These are phyloP conservation scores for Xestoiulus laeticollis DNA, from an alignment of 2,888 invertebrate genomes.

Conservation along the genomic window DNA sequence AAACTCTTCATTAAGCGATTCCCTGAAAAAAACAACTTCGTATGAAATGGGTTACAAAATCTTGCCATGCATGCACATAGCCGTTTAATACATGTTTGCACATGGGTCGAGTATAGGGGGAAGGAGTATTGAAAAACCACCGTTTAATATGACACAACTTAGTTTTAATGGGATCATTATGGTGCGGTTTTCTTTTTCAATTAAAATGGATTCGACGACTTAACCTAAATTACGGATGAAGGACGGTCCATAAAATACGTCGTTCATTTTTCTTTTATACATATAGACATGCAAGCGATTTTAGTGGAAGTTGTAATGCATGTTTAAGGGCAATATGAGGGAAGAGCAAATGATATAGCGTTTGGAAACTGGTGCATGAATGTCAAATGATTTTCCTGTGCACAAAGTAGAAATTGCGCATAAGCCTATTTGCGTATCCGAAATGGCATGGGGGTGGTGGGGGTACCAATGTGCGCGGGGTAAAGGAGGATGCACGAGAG, in stretches of 20 bases:
- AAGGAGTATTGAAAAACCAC: not conserved
- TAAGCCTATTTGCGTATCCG: too few relatives aligned
- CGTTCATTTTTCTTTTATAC: not conserved
- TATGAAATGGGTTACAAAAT: slow-evolving; percentile 18
- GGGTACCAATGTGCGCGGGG: not conserved
- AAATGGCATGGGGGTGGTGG: not conserved
- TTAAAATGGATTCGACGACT: not conserved
- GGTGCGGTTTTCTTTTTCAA: slow-evolving; percentile 4
- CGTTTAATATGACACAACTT: slow-evolving; percentile 26
- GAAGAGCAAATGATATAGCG: not conserved
- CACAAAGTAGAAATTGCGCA: too few relatives aligned
- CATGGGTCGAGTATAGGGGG: not conserved
- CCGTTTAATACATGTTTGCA: not conserved
- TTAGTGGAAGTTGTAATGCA: not conserved
- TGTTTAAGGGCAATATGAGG: not conserved
- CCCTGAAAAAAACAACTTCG: slow-evolving; percentile 1
- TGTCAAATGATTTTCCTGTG: not conserved
- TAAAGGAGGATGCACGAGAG: not conserved
- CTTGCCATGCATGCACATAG: not conserved
- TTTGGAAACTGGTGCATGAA: not conserved
- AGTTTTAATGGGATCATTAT: not conserved
- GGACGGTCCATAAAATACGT: not conserved
- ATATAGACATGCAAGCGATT: too few relatives aligned
- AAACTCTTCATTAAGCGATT: slow-evolving; percentile 12
- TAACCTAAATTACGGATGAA: not conserved